Evolutionary conservation across 1,140 invertebrate species (phyloP).

Genomic region (Bombyx mandarina): DNA sequence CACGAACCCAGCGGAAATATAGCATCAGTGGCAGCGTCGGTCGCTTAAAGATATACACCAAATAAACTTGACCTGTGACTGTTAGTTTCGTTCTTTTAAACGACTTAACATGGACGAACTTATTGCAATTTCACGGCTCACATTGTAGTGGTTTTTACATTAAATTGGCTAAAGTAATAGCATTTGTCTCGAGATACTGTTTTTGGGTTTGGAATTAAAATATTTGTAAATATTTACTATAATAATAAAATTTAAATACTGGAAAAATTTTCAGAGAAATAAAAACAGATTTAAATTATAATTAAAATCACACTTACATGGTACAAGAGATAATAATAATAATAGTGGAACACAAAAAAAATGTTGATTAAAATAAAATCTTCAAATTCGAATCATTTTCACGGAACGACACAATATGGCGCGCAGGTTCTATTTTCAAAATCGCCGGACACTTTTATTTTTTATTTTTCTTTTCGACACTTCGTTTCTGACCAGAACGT

Average conservation of each 20-base stretch:
- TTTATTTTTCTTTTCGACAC: slow-evolving; percentile 18
- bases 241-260: not conserved
- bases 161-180: slow-evolving; percentile 63
- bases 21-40: slow-evolving; percentile 54
- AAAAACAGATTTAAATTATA: too few species aligned
- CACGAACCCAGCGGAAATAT: slow-evolving; percentile 39
- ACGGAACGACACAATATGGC: not conserved
- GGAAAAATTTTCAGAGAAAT: too few species aligned
- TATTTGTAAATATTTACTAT: slow-evolving; percentile 17
- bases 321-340: slow-evolving; percentile 8
- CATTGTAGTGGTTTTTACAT: slow-evolving; percentile 30
- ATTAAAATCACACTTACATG: too few species aligned
- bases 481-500: slow-evolving; percentile 19
- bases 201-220: slow-evolving; percentile 13
- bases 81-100: too few species aligned
- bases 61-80: slow-evolving; percentile 27
- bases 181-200: slow-evolving; percentile 37
- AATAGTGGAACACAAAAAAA: not conserved
- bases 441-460: not conserved
- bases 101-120: slow-evolving; percentile 7
- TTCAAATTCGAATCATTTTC: too few species aligned
- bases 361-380: too few species aligned
- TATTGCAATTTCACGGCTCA: slow-evolving; percentile 32
- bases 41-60: slow-evolving; percentile 33
- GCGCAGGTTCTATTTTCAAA: slow-evolving; percentile 11